Base-by-base conservation (phyloP, 1,140 invertebrate genomes). In the Apis cerana region DNA sequence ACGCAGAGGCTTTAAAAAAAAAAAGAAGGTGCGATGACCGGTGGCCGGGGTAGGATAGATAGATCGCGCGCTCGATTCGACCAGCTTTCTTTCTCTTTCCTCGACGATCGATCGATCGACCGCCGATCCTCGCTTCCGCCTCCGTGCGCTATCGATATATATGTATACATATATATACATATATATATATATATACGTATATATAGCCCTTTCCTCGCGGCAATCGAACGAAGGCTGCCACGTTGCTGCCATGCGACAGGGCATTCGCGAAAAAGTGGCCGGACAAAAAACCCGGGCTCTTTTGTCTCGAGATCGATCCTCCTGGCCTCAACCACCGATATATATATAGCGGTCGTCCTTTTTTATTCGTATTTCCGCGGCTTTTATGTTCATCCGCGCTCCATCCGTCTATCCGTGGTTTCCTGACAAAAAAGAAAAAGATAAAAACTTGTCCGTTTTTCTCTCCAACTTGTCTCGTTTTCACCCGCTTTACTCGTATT, bases 1-100 rank as follows among this genome's bases (percentile, higher is more conserved):
- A 75, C 61, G 69, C 70, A 88, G 84, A 85, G 84, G 86, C 86
- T 88, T 88, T 79, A 89, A 90, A 43, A 43, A 7, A 43, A 43
- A 43, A 33, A 33, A 33, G 4, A 33, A 85, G 82, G 80, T 89
- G 77, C 50, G 74, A 83, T 79, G 80, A 80, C 80, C 75, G 87
- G 64, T 88, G 74, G 86, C 83, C 52, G 71, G 33, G 54, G 86
- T 77, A 71, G 76, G 64, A 68, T 83, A 79, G 67, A 67, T 87
- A 85, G 68, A 85, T 85, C 74, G 76, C 75, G 83, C 69, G 78
- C 27, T 81, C 77, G 84, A 86, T 70, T 69, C 64, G 76, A 78
- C 61, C 61, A 84, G 61, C 68, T 88, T 83, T 61, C 72, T 71
- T 72, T 62, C 67, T 87, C 54, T 43, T 78, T 84, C 70, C 50